Evolutionary conservation across 2,113 vertebrate species (phyloP).

Genomic region (Myiozetetes cayanensis): DNA sequence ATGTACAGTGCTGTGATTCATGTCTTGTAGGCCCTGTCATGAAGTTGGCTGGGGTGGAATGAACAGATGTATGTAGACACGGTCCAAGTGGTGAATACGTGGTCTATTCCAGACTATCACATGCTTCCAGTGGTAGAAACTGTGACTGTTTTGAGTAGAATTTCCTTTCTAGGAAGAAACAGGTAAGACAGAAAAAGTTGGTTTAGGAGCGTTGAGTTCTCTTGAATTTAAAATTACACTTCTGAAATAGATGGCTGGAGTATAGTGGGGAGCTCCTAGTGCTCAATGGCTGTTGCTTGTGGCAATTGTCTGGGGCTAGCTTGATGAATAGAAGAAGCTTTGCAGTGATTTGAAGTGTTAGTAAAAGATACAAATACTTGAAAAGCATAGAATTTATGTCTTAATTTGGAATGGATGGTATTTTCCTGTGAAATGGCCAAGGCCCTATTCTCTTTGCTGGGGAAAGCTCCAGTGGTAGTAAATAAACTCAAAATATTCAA

Average conservation of each 20-base stretch:
- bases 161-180: not conserved
- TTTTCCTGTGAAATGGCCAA: not conserved
- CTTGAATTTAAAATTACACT: not conserved
- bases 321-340: not conserved
- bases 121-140: not conserved
- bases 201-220: not conserved
- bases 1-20: not conserved
- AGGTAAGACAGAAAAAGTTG: not conserved
- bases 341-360: not conserved
- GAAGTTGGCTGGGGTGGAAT: not conserved
- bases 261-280: not conserved
- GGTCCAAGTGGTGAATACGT: not conserved
- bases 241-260: not conserved
- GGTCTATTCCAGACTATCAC: not conserved
- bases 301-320: not conserved
- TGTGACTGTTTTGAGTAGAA: not conserved
- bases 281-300: not conserved
- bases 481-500: not conserved
- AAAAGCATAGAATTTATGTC: not conserved
- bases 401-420: not conserved
- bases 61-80: not conserved
- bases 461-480: not conserved
- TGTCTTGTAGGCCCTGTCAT: not conserved
- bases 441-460: not conserved
- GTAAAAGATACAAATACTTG: not conserved